Base-by-base conservation (phyloP, 2,888 invertebrate genomes). In the Agrochola lychnidis region DNA sequence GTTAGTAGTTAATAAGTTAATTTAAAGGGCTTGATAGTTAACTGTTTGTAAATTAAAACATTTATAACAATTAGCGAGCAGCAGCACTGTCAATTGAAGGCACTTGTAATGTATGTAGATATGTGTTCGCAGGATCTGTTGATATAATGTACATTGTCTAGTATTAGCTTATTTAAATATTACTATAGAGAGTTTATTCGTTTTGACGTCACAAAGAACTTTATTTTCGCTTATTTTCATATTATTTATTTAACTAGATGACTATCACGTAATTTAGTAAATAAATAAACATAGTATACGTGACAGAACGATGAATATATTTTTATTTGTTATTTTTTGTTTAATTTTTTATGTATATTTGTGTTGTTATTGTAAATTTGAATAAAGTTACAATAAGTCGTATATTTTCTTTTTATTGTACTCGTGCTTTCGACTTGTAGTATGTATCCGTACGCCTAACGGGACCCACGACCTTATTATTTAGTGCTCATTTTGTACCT, bases 91-190 rank as follows among this genome's bases (percentile, higher is more conserved):
- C 78, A 79, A 80, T 73, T 72, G 82, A 70, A 79, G 70, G 83
- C 84, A 85, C 78, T 82, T 81, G 78, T 88, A 86, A 81, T 76
- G 64, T 86, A 74, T 87, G 83, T 83, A 87, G 87, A 82, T 45
- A 70, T 36, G 82, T 81, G 73, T 83, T 81, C 72, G 70, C 78
- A 82, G 82, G 82, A 88, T 88, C 89, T 90, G 88, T 87, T 77
- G 81, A 77, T 82, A 79, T 73, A 77, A 61, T 88, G 87, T 90
- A 86, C 81, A 88, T 86, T 87, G 85, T 90, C 89, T 93, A 92
- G 91, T 91, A 88, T 84, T 89, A 90, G 88, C 86, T 86, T 90
- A 82, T 91, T 91, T 82, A 78, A 87, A 82, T 79, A 79, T 67
- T 85, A 85, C 67, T 83, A 78, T 76, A 82, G 70, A 87, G 71